Percentiles rank a stretch among this genome's conserved stretches.
Conservation (phyloP, 2,113 vertebrate species). For the Paradoxurus hermaphroditus region DNA sequence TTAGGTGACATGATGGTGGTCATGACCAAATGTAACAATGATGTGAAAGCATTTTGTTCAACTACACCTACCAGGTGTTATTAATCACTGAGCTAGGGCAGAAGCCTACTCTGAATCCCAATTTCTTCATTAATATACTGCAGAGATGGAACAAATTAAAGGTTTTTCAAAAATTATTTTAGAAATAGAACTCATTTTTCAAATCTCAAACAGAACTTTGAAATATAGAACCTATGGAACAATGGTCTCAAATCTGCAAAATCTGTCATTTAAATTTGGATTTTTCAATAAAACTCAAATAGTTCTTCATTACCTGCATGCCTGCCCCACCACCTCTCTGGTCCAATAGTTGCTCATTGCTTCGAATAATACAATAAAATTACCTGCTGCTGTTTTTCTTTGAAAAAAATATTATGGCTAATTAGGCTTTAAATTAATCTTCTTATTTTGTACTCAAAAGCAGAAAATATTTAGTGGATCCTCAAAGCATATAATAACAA, state of each 20-base stretch:
- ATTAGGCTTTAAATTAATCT: slow-evolving; percentile 18
- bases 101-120: not conserved
- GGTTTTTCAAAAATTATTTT: slow-evolving; percentile 20
- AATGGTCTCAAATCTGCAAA: not conserved
- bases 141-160: not conserved
- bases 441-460: slow-evolving; percentile 22
- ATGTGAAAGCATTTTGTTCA: not conserved
- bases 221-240: not conserved
- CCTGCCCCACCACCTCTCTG: no score
- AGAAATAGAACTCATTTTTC: not conserved
- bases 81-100: not conserved
- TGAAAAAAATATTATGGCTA: not conserved
- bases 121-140: not conserved
- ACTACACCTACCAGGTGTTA: not conserved
- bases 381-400: not conserved
- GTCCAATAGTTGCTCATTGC: not conserved
- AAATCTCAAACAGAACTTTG: not conserved
- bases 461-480: not conserved
- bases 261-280: not conserved
- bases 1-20: not conserved
- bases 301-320: not conserved
- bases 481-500: slow-evolving; percentile 18
- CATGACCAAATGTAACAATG: not conserved
- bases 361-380: slow-evolving; percentile 47
- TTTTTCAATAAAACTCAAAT: slow-evolving; percentile 21